These are phyloP conservation scores for Artibeus jamaicensis DNA, from an alignment of 2,797 vertebrate species.

Conservation along the genomic window DNA sequence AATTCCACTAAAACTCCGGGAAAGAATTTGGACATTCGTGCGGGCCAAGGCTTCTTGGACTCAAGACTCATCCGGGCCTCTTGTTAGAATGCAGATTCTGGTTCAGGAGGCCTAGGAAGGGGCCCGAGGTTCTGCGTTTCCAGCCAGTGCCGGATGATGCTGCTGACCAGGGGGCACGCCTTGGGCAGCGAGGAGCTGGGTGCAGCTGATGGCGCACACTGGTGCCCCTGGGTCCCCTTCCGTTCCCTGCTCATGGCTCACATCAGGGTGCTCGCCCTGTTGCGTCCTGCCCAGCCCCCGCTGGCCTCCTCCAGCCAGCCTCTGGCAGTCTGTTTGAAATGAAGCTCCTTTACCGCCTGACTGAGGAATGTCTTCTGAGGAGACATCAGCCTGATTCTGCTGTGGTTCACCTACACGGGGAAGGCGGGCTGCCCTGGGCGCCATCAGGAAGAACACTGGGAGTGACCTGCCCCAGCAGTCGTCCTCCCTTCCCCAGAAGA, in stretches of 20 bases:
- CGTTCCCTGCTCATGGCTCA: not conserved
- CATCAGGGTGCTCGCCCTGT: not conserved
- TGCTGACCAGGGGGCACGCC: accelerated
- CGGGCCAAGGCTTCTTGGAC: not conserved
- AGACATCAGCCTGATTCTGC: not conserved
- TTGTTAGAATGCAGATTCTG: not conserved
- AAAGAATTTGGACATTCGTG: not conserved
- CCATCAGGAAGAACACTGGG: not conserved
- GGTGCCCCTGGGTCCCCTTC: accelerated
- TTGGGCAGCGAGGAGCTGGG: not conserved
- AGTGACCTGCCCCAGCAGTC: not conserved
- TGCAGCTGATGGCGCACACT: not conserved
- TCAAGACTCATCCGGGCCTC: not conserved
- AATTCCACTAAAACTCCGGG: not conserved
- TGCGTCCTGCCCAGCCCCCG: not conserved
- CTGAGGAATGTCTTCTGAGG: not conserved
- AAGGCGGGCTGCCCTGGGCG: not conserved
- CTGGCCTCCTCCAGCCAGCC: not conserved
- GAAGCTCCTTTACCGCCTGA: not conserved
- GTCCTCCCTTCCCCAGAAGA: not conserved
- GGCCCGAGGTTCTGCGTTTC: not conserved
- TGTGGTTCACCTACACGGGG: not conserved
- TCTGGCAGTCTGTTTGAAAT: not conserved
- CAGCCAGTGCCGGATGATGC: too few relatives aligned
- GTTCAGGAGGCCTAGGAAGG: not conserved